Percentiles rank a stretch among this genome's conserved stretches.
These are phyloP conservation scores for Anthonomus grandis DNA, from an alignment of 1,140 invertebrate species.

Conservation along the genomic window DNA sequence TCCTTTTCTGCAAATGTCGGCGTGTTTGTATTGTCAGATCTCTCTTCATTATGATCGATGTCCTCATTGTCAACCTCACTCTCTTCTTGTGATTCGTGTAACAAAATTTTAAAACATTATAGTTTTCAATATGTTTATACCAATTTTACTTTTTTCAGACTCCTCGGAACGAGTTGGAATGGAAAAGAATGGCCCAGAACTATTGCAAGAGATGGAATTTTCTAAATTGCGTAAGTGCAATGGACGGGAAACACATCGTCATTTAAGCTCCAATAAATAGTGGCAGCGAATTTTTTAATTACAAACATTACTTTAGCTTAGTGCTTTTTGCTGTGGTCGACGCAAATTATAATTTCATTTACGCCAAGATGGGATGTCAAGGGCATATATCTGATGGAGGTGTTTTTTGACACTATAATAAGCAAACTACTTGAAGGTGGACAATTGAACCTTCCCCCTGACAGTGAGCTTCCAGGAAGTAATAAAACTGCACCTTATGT, in stretches of 20 bases:
- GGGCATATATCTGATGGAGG: not conserved
- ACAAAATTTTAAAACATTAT: too few relatives aligned
- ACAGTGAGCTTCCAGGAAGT: not conserved
- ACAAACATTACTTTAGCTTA: not conserved
- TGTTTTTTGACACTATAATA: not conserved
- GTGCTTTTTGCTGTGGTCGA: not conserved
- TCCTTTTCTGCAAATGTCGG: conserved; percentile 1
- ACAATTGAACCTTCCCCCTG: not conserved
- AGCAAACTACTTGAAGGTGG: not conserved
- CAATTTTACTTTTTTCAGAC: conserved; percentile 1
- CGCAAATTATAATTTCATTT: too few relatives aligned
- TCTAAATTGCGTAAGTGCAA: too few relatives aligned
- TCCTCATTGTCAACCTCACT: conserved; percentile 5
- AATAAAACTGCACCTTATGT: not conserved
- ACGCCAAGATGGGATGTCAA: too few relatives aligned
- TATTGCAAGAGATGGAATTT: not conserved
- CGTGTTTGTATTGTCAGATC: conserved; percentile 3
- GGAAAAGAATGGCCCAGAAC: conserved; percentile 1
- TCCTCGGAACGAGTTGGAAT: conserved; percentile 2
- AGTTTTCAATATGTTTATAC: conserved; percentile 3
- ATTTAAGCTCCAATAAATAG: not conserved
- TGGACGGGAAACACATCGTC: not conserved
- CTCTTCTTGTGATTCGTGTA: too few relatives aligned
- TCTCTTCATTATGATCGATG: conserved; percentile 1
- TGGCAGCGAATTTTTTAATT: not conserved